Percentiles rank a stretch among this genome's conserved stretches.
phyloP scores from a whole-genome alignment of 2,888 invertebrate species.

The Drosophila merina region DNA sequence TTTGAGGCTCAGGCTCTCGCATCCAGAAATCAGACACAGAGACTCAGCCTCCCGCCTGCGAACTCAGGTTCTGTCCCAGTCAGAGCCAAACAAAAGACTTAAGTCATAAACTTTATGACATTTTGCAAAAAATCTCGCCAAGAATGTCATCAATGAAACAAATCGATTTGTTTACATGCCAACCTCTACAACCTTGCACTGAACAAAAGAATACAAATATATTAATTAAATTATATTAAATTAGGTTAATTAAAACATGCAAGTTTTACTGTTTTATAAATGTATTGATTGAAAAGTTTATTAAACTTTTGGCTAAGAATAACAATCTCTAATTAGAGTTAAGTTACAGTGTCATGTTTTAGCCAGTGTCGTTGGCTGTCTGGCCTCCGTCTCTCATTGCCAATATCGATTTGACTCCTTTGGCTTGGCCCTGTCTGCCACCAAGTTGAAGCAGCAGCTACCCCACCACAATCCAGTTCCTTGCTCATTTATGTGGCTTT shows the following conservation, averaged over 20 bases:
- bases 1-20: constrained; percentile 44
- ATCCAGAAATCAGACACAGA: constrained; percentile 13
- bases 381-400: constrained; percentile 36
- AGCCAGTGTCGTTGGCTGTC: constrained; percentile 22
- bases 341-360: constrained; percentile 17
- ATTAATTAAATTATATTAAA: neutral
- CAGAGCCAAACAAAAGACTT: constrained; percentile 81
- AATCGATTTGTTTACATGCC: constrained; percentile 82
- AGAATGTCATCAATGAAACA: constrained; percentile 83
- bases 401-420: constrained; percentile 75
- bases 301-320: neutral
- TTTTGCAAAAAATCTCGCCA: constrained; percentile 79
- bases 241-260: neutral
- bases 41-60: constrained; percentile 16
- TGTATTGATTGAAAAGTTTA: neutral
- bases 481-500: constrained; percentile 69
- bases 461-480: constrained; percentile 1
- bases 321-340: too few species aligned
- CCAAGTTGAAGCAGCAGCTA: constrained; percentile 34
- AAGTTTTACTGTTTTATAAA: too few species aligned
- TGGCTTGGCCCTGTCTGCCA: constrained; percentile 41
- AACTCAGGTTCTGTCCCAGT: constrained; percentile 20
- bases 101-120: constrained; percentile 83
- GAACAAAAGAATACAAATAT: neutral
- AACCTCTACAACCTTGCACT: constrained; percentile 37